Conservation (phyloP, 2,888 invertebrate species). For the Eubasilissa splendida region DNA sequence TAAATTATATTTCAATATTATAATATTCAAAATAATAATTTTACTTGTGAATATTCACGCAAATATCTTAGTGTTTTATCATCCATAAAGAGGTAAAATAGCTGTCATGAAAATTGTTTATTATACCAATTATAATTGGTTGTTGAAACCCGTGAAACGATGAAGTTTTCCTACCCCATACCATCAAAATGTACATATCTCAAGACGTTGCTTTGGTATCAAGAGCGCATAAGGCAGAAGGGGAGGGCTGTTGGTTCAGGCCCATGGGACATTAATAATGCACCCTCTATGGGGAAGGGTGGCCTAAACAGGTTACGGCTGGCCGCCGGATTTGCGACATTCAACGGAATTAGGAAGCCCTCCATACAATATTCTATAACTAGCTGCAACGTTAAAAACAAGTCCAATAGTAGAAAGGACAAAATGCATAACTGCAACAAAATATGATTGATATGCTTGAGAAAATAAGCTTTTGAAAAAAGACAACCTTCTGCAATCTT, state of each 20-base stretch:
- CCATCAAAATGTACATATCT: constrained; percentile 1
- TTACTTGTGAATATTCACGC: no score
- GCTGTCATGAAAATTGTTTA: no score
- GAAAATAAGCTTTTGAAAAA: background rate
- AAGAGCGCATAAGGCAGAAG: background rate
- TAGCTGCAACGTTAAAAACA: background rate
- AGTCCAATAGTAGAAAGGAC: background rate
- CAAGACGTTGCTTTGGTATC: constrained; percentile 22
- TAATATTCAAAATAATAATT: no score
- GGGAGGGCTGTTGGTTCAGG: constrained; percentile 20
- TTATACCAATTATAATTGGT: constrained; percentile 20
- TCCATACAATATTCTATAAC: constrained; percentile 12
- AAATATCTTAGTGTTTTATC: no score
- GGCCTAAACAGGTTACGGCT: constrained; percentile 56
- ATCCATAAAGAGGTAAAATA: no score
- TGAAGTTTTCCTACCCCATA: constrained; percentile 1
- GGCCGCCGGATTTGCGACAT: constrained; percentile 55
- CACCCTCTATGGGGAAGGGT: constrained; percentile 49
- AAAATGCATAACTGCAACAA: no score
- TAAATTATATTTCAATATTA: no score
- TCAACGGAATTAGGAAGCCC: constrained; percentile 28
- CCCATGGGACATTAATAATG: constrained; percentile 58
- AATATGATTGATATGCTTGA: background rate
- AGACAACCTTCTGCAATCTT: background rate
- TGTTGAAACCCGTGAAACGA: constrained; percentile 12